These are phyloP conservation scores for Heliocidaris erythrogramma DNA, from an alignment of 35 echinoderm and acorn worm species.

Conservation along the genomic window DNA sequence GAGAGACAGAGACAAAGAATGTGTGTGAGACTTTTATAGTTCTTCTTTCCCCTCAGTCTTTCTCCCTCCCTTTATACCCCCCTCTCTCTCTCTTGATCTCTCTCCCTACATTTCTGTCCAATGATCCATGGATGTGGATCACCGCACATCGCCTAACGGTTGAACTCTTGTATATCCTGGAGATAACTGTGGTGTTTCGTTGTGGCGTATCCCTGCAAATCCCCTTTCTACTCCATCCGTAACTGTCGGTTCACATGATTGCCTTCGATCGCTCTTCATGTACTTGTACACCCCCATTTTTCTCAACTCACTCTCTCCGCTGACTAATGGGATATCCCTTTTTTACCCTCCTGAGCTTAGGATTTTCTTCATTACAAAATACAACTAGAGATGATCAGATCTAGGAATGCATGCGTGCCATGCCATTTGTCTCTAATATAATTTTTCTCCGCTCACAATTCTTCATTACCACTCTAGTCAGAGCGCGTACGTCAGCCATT, in stretches of 20 bases:
- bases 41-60: no score
- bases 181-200: not conserved
- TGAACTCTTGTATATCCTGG: not conserved
- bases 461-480: not conserved
- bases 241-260: not conserved
- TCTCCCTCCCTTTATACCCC: no score
- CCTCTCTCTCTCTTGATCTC: not conserved
- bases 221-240: not conserved
- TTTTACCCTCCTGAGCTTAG: not conserved
- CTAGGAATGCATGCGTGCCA: no score
- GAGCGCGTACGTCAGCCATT: not conserved
- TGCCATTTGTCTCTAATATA: not conserved
- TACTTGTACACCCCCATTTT: no score
- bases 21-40: no score
- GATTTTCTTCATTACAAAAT: not conserved
- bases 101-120: not conserved
- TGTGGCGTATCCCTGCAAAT: not conserved
- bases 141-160: not conserved
- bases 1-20: no score
- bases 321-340: not conserved
- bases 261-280: no score
- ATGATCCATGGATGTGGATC: not conserved
- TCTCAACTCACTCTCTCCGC: no score
- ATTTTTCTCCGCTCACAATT: not conserved
- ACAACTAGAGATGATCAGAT: no score